These are phyloP conservation scores for Archaeoteleia sp. DNA, from an alignment of 2,888 invertebrate species.

Conservation along the genomic window DNA sequence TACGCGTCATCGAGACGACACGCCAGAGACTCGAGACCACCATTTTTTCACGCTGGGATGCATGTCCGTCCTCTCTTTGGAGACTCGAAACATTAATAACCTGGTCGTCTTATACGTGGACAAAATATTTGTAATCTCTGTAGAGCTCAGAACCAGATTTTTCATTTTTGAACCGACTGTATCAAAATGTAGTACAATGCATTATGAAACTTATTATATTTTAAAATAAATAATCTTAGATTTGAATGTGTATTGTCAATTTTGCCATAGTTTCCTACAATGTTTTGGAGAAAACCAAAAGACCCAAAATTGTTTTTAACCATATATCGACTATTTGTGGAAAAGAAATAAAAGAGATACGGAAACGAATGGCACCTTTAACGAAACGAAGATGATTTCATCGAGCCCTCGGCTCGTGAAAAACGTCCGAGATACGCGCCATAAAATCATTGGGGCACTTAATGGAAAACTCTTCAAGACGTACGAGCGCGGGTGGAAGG, in stretches of 20 bases:
- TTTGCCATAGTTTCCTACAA: no score
- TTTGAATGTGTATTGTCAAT: no score
- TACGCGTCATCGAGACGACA: constrained; percentile 41
- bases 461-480: constrained; percentile 55
- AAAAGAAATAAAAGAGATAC: constrained; percentile 42
- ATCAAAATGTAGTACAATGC: no score
- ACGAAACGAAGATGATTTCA: constrained; percentile 41
- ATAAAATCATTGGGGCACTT: constrained; percentile 54
- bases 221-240: no score
- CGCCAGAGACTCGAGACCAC: constrained; percentile 37
- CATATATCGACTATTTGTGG: constrained; percentile 26
- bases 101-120: constrained; percentile 17
- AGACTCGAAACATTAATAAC: constrained; percentile 43
- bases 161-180: no score
- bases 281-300: no score
- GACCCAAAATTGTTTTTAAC: no score
- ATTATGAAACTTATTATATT: no score
- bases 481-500: constrained; percentile 33
- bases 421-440: constrained; percentile 24
- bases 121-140: constrained; percentile 14
- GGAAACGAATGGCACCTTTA: constrained; percentile 43
- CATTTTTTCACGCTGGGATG: constrained; percentile 23
- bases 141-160: constrained; percentile 14
- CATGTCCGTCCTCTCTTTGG: constrained; percentile 30
- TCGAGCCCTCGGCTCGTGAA: constrained; percentile 21